Conservation (phyloP, 2,888 invertebrate species). For the Chironomus tentans region DNA sequence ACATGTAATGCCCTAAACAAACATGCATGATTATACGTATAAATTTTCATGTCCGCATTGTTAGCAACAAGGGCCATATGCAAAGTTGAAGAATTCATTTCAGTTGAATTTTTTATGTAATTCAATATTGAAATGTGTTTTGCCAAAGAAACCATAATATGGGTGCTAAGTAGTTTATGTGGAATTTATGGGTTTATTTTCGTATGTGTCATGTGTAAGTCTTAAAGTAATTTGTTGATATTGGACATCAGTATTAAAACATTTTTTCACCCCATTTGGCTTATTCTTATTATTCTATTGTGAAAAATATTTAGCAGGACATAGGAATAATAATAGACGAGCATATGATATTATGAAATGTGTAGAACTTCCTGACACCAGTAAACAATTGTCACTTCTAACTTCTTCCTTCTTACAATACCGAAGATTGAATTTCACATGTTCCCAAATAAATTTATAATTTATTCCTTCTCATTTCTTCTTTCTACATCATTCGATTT, state of each 20-base stretch:
- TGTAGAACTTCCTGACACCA: not conserved
- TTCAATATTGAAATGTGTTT: constrained; percentile 18
- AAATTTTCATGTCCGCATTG: not conserved
- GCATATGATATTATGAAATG: not conserved
- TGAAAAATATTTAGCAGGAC: not conserved
- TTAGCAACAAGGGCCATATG: not conserved
- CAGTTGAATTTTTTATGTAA: not conserved
- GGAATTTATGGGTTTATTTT: constrained; percentile 12
- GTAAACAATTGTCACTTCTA: not conserved
- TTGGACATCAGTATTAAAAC: not conserved
- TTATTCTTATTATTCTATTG: not conserved
- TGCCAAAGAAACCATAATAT: constrained; percentile 20
- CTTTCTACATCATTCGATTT: not conserved
- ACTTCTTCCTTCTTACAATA: not conserved
- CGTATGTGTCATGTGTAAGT: not conserved
- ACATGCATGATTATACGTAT: not conserved
- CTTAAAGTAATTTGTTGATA: not conserved
- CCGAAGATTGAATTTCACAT: not conserved
- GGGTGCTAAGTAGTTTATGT: constrained; percentile 24
- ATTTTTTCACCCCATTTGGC: constrained; percentile 1
- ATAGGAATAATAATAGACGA: not conserved
- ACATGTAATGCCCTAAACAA: too few relatives aligned
- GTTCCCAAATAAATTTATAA: not conserved
- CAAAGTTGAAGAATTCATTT: not conserved
- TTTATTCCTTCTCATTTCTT: not conserved